Evolutionary conservation across 2,113 vertebrate species (phyloP).

Genomic region (Dipodomys stephensi): DNA sequence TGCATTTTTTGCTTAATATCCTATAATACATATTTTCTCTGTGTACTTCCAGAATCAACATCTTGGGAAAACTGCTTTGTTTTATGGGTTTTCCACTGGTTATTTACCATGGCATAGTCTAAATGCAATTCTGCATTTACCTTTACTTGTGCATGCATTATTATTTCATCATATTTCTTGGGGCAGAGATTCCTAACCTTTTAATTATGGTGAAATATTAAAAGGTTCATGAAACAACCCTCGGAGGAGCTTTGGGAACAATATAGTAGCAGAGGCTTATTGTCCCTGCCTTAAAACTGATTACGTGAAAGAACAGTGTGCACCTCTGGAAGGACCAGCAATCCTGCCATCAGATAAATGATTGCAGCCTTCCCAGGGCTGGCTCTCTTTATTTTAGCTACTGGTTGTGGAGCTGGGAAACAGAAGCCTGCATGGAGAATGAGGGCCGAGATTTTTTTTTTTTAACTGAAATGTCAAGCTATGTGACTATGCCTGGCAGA

Average conservation of each 20-base stretch:
- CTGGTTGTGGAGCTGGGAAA: slow-evolving; percentile 50
- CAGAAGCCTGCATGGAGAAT: slow-evolving; percentile 65
- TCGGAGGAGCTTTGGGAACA: background rate
- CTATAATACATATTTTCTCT: background rate
- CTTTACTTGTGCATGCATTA: background rate
- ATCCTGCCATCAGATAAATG: slow-evolving; percentile 58
- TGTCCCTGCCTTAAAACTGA: slow-evolving; percentile 44
- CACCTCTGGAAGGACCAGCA: slow-evolving; percentile 18
- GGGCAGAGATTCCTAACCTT: slow-evolving; percentile 16
- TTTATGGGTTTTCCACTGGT: background rate
- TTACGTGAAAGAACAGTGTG: background rate
- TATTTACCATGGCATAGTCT: background rate
- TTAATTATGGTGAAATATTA: slow-evolving; percentile 53
- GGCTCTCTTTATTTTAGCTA: slow-evolving; percentile 65
- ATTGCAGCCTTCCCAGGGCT: slow-evolving; percentile 36
- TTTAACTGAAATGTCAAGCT: slow-evolving; percentile 77
- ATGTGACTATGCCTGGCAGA: slow-evolving; percentile 70
- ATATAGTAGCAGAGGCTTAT: background rate
- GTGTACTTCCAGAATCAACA: background rate
- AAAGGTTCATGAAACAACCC: background rate
- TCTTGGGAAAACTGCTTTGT: slow-evolving; percentile 5
- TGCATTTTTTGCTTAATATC: background rate
- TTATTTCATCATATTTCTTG: slow-evolving; percentile 19
- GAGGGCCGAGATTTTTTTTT: slow-evolving; percentile 57
- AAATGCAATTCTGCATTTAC: background rate